These are phyloP conservation scores for Beris chalybata DNA, from an alignment of 2,888 invertebrate genomes.

Conservation along the genomic window DNA sequence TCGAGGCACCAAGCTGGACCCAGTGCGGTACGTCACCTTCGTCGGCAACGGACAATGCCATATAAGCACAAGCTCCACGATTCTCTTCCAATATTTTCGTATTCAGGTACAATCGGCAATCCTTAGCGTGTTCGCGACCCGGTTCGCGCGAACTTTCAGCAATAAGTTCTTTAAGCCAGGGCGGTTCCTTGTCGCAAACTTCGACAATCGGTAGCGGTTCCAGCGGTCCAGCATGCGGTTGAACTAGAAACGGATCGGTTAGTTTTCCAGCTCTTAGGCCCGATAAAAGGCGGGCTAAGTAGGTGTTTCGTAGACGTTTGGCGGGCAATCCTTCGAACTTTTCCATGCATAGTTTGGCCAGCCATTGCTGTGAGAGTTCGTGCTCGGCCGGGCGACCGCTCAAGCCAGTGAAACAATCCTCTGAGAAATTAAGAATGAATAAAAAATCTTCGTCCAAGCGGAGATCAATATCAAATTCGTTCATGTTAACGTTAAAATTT, in stretches of 20 bases:
- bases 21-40: slow-evolving; percentile 40
- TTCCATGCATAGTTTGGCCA: slow-evolving; percentile 44
- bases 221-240: slow-evolving; percentile 41
- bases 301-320: slow-evolving; percentile 46
- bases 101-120: slow-evolving; percentile 40
- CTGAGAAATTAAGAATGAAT: slow-evolving; percentile 37
- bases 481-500: slow-evolving; percentile 29
- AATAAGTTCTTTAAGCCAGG: slow-evolving; percentile 31
- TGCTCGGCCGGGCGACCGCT: slow-evolving; percentile 21
- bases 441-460: slow-evolving; percentile 39
- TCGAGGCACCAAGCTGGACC: slow-evolving; percentile 36
- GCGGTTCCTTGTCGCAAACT: slow-evolving; percentile 28
- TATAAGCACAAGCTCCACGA: slow-evolving; percentile 44
- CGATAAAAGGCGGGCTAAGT: slow-evolving; percentile 46
- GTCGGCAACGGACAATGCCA: slow-evolving; percentile 43
- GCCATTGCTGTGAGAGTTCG: slow-evolving; percentile 37
- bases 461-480: slow-evolving; percentile 33
- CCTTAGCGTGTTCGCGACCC: slow-evolving; percentile 7
- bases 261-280: slow-evolving; percentile 45
- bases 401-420: slow-evolving; percentile 31
- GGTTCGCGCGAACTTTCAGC: not conserved
- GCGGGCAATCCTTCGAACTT: slow-evolving; percentile 42
- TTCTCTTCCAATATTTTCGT: slow-evolving; percentile 43
- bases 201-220: slow-evolving; percentile 19
- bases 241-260: slow-evolving; percentile 43